A percentile compares a stretch with the other conserved stretches of the same genome.
Evolutionary conservation across 2,888 invertebrate species (phyloP).

Genomic region (Prenolepis imparis): DNA sequence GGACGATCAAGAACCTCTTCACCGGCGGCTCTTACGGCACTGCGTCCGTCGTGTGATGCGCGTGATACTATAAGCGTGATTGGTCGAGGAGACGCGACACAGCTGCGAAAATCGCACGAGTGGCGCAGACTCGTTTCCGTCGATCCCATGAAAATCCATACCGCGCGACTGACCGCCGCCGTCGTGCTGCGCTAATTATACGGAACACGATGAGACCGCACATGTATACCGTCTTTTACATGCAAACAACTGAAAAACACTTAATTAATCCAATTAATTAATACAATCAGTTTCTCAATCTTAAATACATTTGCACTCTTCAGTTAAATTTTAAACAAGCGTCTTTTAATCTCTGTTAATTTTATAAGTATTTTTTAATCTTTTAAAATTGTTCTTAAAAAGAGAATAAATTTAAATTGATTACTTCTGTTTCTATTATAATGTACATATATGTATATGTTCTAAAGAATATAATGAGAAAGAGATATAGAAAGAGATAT

Average conservation of each 20-base stretch:
- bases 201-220: not conserved
- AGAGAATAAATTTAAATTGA: not conserved
- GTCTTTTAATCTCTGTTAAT: too few species aligned
- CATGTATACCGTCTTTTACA: not conserved
- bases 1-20: conserved; percentile 12
- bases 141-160: conserved; percentile 82
- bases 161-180: conserved; percentile 37
- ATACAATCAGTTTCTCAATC: not conserved
- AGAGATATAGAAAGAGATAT: not conserved
- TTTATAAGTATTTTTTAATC: too few species aligned
- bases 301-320: not conserved
- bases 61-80: conserved; percentile 54
- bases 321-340: not conserved
- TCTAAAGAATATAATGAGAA: not conserved
- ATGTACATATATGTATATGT: not conserved
- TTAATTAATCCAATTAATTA: not conserved
- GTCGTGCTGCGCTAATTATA: conserved; percentile 19
- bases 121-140: conserved; percentile 79
- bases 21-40: conserved; percentile 40
- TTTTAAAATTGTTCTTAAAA: not conserved
- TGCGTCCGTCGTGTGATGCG: conserved; percentile 45
- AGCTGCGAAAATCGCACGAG: conserved; percentile 61
- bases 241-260: not conserved
- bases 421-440: not conserved
- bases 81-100: conserved; percentile 53